Evolutionary conservation across 2,797 vertebrate genomes (phyloP), one percentile per base, ranked within the genome.

Genomic region (Synaphobranchus kaupii): DNA sequence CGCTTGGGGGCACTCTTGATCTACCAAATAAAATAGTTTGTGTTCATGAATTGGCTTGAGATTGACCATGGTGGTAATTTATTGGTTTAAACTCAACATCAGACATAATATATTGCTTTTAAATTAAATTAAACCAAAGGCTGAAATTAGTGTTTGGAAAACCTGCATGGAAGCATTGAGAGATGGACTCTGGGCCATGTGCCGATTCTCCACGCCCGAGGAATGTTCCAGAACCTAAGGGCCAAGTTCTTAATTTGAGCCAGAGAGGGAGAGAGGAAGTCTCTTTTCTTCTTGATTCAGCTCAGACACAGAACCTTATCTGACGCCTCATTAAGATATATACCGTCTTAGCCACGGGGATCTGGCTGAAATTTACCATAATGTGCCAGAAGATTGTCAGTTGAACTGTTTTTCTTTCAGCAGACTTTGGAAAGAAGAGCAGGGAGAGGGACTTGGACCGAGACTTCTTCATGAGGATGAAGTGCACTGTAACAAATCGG

Each of bases 401-500:
- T 71, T 71, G 12, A 71, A 3, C 13, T 31, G 31, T 34, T 71
- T 71, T 31, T 31, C 68, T 71, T n/a, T 82, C 15, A 83, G 94
- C 95, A 88, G 95, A 97, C 83, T 97, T 96, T 31, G 95, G 95
- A 85, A 99, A 98, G 92, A 99, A 98, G 93, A 96, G 90, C 92
- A 99, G 97, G 94, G 97, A 99, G 48, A 89, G 96, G 92, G 97
- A 93, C 90, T 97, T 97, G 0, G 97, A 99, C 58, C 95, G 98
- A 63, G 98, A 99, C 88, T 99, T 99, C 94, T 99, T 99, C 94
- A 99, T 99, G 98, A 97, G 98, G 93, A 99, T 99, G 98, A 99
- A 99, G 92, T 99, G 98, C 93, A 99, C 98, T 0, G 97, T 99
- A 92, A 99, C 98, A 90, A 99, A 96, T 96, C 96, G 98, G 90